Conservation (phyloP, 1,140 invertebrate species). For the Metaphire vulgaris region DNA sequence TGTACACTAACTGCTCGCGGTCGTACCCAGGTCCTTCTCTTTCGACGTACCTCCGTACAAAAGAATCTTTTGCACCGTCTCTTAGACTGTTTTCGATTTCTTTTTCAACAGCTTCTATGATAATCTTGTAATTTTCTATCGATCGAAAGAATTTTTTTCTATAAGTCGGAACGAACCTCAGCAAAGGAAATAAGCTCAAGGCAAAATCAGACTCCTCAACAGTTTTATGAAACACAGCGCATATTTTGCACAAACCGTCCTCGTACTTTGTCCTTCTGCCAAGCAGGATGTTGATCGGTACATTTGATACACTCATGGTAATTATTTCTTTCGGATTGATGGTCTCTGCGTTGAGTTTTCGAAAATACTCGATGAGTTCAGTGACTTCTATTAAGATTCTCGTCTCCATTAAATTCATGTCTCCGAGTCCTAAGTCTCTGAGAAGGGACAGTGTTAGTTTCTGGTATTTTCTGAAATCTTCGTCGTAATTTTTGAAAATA, state of each 20-base stretch:
- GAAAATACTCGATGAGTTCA: background rate
- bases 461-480: background rate
- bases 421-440: background rate
- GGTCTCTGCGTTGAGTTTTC: background rate
- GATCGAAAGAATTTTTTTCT: background rate
- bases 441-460: background rate
- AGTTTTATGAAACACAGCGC: background rate
- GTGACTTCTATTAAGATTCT: background rate
- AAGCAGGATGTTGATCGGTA: background rate
- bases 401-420: background rate
- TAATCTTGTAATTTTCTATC: background rate
- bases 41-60: background rate
- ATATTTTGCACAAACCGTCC: background rate
- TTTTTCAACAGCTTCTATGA: background rate
- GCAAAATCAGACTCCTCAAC: background rate
- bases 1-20: constrained; percentile 31
- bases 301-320: background rate
- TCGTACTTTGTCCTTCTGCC: background rate
- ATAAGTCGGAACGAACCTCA: background rate
- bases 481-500: too few species aligned
- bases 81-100: background rate
- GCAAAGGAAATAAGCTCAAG: background rate
- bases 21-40: background rate
- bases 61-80: background rate
- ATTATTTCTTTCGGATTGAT: background rate